A percentile compares a stretch with the other conserved stretches of the same genome.
These are phyloP conservation scores for Cyprinella venusta DNA, from an alignment of 2,797 vertebrate species.

Conservation along the genomic window DNA sequence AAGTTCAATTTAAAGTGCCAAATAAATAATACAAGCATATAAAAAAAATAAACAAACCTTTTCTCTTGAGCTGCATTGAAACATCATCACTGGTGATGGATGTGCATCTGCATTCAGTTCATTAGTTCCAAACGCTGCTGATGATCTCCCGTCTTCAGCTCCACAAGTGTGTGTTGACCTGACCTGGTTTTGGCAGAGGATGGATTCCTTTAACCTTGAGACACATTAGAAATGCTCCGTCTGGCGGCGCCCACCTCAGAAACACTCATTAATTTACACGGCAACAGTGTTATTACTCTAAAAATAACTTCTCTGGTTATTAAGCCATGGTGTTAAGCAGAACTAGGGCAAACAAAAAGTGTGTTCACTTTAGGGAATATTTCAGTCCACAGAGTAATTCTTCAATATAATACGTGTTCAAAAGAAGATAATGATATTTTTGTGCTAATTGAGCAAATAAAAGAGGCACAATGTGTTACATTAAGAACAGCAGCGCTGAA, in stretches of 20 bases:
- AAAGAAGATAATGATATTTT: slow-evolving; percentile 43
- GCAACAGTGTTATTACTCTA: slow-evolving; percentile 6
- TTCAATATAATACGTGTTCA: slow-evolving; percentile 39
- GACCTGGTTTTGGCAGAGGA: slow-evolving; percentile 14
- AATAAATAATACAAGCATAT: no score
- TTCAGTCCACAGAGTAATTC: slow-evolving; percentile 49
- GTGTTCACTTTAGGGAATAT: slow-evolving; percentile 48
- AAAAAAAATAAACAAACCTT: background rate
- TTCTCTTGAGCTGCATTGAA: background rate
- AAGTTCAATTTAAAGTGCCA: background rate
- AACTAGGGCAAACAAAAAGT: slow-evolving; percentile 56
- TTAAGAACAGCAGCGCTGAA: slow-evolving; percentile 17
- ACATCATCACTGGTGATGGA: background rate
- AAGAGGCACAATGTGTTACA: background rate
- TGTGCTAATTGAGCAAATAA: slow-evolving; percentile 54
- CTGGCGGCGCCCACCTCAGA: background rate
- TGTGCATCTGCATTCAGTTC: background rate
- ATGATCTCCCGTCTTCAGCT: background rate
- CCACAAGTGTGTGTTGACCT: background rate
- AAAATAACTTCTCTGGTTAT: slow-evolving; percentile 41
- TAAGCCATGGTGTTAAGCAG: slow-evolving; percentile 49
- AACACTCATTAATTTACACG: slow-evolving; percentile 36
- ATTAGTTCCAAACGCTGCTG: no score
- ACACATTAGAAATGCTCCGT: background rate
- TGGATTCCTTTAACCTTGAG: slow-evolving; percentile 26